Evolutionary conservation across 2,113 vertebrate species (phyloP), one percentile per base, ranked within the genome.

Genomic region (Tiliqua scincoides): DNA sequence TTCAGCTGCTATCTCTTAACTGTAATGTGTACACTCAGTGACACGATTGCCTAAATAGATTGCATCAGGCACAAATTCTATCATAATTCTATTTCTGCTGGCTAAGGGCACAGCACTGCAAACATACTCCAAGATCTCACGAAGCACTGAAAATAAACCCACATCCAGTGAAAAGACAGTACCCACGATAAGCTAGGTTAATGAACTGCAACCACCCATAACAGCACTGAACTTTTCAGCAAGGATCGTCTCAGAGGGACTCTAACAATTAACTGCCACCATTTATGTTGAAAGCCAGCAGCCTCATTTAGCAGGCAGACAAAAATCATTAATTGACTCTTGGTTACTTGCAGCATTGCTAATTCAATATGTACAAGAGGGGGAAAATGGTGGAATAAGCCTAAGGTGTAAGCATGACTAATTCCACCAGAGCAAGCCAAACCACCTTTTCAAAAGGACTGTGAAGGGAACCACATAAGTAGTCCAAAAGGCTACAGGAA

Each of bases 51-150:
- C 67, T n/a, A 67, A 79, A 85, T 2, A 30, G 67, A 79, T 72
- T 85, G 57, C 77, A 86, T 72, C 85, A 86, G 85, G 52, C 57
- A 63, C 70, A 86, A 32, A 79, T 79, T 73, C 57, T 79, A 37
- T 12, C 2, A 80, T 21, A 63, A 21, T 72, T 80, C 85, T 79
- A 73, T 72, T 86, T 80, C 79, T 86, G 85, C 61, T 30, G 57
- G 9, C 68, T 20, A 40, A 40, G 74, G 57, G 43, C 27, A 73
- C 14, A 73, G 62, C 32, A 25, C 68, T 73, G 21, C 20, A 43
- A 54, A 72, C 32, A 59, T 21, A 59, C 9, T 61, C 52, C 30
- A 73, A 30, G 57, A 73, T 23, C 9, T 63, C 61, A 54, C 63
- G 23, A 63, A 18, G 54, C 17, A 48, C 57, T 27, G n/a, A 14